Evolutionary conservation across 2,113 vertebrate species (phyloP).

Genomic region (Polypterus bichir): DNA sequence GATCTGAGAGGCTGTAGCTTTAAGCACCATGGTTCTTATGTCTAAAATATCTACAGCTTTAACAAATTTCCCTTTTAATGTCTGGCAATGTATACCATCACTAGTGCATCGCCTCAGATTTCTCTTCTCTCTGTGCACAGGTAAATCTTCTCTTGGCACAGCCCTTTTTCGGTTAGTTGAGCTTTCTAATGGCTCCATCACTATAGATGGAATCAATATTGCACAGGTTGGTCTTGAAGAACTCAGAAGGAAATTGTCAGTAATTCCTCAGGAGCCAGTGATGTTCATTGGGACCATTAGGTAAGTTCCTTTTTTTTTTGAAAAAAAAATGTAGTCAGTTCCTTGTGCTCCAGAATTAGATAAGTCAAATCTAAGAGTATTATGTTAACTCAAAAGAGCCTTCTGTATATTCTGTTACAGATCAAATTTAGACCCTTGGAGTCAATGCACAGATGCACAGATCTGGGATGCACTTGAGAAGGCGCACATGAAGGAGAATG

Average conservation of each 20-base stretch:
- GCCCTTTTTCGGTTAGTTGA: slow-evolving; percentile 60
- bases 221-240: slow-evolving; percentile 50
- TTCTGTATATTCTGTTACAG: slow-evolving; percentile 26
- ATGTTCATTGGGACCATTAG: slow-evolving; percentile 60
- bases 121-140: slow-evolving; percentile 13
- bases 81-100: too few species aligned
- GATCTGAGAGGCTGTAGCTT: too few species aligned
- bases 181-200: slow-evolving; percentile 48
- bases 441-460: slow-evolving; percentile 47
- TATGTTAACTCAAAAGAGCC: background rate
- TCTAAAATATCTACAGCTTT: too few species aligned
- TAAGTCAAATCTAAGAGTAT: background rate
- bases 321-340: background rate
- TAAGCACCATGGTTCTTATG: too few species aligned
- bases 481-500: slow-evolving; percentile 57
- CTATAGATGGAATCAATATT: slow-evolving; percentile 53
- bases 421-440: slow-evolving; percentile 56
- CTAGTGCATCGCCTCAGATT: too few species aligned
- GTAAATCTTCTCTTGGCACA: slow-evolving; percentile 58
- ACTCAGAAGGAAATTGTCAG: slow-evolving; percentile 58
- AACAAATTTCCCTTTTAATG: too few species aligned
- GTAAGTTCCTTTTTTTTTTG: slow-evolving; percentile 22
- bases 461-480: slow-evolving; percentile 61
- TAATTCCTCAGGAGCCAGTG: slow-evolving; percentile 65
- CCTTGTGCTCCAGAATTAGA: background rate